phyloP scores from a whole-genome alignment of 1,140 invertebrate genomes.

The Brachionus paranguensis region DNA sequence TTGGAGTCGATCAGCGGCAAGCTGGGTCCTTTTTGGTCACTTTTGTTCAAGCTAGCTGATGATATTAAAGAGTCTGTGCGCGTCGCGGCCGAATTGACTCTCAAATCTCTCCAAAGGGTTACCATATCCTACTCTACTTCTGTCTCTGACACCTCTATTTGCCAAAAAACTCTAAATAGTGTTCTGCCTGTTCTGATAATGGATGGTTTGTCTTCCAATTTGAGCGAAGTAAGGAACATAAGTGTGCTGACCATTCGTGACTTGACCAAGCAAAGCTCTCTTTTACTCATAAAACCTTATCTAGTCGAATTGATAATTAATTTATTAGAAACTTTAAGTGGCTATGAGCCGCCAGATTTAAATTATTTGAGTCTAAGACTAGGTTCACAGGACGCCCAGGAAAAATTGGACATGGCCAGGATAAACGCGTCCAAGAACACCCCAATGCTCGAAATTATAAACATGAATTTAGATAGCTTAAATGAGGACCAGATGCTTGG shows the following conservation, averaged over 20 bases:
- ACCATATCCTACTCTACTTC: conserved; percentile 42
- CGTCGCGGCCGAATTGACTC: conserved; percentile 69
- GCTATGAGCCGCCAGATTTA: conserved; percentile 70
- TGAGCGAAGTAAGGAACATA: conserved; percentile 70
- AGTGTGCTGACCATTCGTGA: conserved; percentile 28
- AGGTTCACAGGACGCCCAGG: conserved; percentile 59
- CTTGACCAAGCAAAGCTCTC: conserved; percentile 4
- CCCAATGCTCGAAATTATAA: conserved; percentile 78
- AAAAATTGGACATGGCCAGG: conserved; percentile 68
- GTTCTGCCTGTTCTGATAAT: conserved; percentile 75
- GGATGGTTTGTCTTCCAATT: conserved; percentile 69
- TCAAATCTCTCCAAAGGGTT: conserved; percentile 72
- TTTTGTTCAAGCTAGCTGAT: conserved; percentile 24
- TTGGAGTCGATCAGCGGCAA: conserved; percentile 12
- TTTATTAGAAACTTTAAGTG: conserved; percentile 73
- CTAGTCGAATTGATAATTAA: conserved; percentile 73
- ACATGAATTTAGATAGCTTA: conserved; percentile 63
- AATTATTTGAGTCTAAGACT: conserved; percentile 71
- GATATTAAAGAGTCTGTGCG: conserved; percentile 62
- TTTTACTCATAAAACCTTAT: conserved; percentile 59
- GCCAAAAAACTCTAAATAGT: conserved; percentile 67
- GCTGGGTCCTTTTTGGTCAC: neutral
- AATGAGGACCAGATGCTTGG: conserved; percentile 69
- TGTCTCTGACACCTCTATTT: conserved; percentile 68
- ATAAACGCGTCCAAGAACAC: conserved; percentile 72